phyloP scores from a whole-genome alignment of 2,888 invertebrate genomes.

The Rhingia rostrata region DNA sequence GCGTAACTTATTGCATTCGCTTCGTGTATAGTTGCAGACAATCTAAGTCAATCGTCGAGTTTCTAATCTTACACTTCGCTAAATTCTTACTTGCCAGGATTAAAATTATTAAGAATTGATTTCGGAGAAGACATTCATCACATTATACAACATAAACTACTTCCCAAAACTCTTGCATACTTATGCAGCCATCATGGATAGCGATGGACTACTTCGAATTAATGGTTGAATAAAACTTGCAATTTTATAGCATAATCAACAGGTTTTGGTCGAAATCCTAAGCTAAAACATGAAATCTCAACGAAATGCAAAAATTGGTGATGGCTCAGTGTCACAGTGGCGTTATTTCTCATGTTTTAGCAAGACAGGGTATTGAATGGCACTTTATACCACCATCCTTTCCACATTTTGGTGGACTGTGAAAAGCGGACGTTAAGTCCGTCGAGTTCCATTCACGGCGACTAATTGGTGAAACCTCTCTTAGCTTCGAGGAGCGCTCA shows the following conservation, averaged over 20 bases:
- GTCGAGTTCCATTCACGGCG: conserved; percentile 5
- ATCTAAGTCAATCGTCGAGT: conserved; percentile 1
- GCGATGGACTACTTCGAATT: conserved; percentile 11
- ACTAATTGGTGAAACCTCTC: not conserved
- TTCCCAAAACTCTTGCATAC: conserved; percentile 1
- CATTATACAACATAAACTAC: not conserved
- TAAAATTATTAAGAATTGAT: not conserved
- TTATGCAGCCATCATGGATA: not conserved
- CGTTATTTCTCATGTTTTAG: not conserved
- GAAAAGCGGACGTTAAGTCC: conserved; percentile 17
- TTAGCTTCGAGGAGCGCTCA: too few species aligned
- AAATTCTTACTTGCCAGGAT: conserved; percentile 2
- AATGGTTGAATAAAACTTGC: conserved; percentile 13
- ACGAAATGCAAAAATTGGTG: conserved; percentile 35
- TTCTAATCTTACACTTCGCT: not conserved
- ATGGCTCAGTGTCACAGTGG: conserved; percentile 20
- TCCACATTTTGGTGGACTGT: not conserved
- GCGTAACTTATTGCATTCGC: conserved; percentile 28
- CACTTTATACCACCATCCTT: conserved; percentile 7
- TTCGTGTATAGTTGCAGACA: conserved; percentile 5
- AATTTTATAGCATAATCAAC: conserved; percentile 2
- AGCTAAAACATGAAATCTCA: conserved; percentile 34
- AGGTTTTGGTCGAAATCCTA: conserved; percentile 20
- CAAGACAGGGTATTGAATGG: conserved; percentile 13
- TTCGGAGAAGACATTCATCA: conserved; percentile 1